Base-by-base conservation (phyloP, 2,113 vertebrate species). In the Panurus biarmicus region DNA sequence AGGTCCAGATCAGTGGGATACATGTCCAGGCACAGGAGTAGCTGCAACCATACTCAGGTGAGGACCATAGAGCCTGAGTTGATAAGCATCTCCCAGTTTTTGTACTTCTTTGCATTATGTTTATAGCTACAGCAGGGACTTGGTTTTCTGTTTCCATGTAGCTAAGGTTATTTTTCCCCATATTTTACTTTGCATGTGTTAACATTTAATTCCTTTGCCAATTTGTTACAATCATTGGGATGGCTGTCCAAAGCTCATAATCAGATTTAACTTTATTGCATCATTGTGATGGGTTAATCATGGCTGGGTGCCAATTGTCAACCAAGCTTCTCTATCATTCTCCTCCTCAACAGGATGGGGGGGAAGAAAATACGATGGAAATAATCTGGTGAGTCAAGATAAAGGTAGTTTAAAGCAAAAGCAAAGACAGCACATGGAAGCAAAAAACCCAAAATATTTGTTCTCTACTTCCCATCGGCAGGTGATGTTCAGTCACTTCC, bases 1-100 rank as follows among this genome's bases (percentile, higher is more conserved):
- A 36, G 22, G 22, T 44, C 29, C 2, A 5, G 21, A 48, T 84
- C 9, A 44, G 5, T 54, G 42, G 56, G 17, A 24, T 61, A 6
- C 10, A 5, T 19, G 16, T 36, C 12, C 26, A 38, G n/a, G 16
- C 51, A 57, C 11, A 66, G 26, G 4, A 20, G 11, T 24, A 62
- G 10, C 18, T 73, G 29, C 33, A 69, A 0, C 21, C 7, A 33
- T 38, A 38, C 7, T 47, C 9, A 10, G 12, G 4, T 4, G 4
- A 72, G 22, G 28, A 61, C 22, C 26, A 29, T 25, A 53, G 28
- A 48, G 8, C 33, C 29, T 51, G 45, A 73, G 26, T 54, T 73
- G 13, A 26, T 25, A 57, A 9, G 2, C 42, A 54, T 44, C 20
- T 93, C 25, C 33, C 1, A 7, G 47, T 20, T 71, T 35, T 79